Conservation (phyloP, 2,113 vertebrate genomes). For the Fulica atra region DNA sequence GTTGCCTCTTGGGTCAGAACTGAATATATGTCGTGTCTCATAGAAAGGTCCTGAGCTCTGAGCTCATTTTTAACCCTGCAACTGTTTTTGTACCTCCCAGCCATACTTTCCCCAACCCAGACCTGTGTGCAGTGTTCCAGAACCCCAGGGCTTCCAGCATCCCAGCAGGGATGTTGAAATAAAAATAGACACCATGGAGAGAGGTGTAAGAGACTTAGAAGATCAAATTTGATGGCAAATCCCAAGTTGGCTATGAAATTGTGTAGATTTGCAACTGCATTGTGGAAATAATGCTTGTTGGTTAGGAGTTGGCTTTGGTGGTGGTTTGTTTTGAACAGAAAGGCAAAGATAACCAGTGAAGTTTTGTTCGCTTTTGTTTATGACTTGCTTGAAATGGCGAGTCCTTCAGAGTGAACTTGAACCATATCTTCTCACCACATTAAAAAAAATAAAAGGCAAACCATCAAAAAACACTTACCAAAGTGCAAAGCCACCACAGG, state of each 20-base stretch:
- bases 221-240: background rate
- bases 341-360: background rate
- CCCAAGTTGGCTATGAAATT: background rate
- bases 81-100: background rate
- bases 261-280: background rate
- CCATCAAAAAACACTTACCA: conserved; percentile 5
- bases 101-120: background rate
- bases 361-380: background rate
- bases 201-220: background rate
- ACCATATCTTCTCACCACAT: background rate
- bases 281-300: background rate
- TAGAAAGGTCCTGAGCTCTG: background rate
- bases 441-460: background rate
- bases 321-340: background rate
- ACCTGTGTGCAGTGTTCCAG: fast-evolving
- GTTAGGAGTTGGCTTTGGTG: background rate
- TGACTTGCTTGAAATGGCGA: background rate
- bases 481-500: conserved; percentile 49
- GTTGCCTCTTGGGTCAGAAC: too few species aligned
- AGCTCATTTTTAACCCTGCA: background rate
- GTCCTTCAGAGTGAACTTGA: background rate
- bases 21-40: too few species aligned
- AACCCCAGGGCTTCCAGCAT: fast-evolving
- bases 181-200: background rate
- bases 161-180: background rate